phyloP scores from a whole-genome alignment of 2,113 vertebrate species.

The Megalops atlanticus region DNA sequence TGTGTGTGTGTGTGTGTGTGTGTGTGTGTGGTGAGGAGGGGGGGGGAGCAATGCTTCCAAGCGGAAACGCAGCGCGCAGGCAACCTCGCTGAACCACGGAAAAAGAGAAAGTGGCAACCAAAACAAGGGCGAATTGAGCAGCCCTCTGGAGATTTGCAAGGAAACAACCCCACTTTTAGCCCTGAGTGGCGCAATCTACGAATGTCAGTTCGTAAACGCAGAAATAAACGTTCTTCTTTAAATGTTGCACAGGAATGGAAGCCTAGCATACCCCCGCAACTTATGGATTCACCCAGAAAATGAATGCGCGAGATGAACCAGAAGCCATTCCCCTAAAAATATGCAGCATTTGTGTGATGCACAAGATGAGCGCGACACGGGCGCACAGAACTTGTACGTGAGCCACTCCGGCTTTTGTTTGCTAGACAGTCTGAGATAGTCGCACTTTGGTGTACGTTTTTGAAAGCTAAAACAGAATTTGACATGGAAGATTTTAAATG shows the following conservation, averaged over 20 bases:
- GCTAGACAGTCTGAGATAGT: slow-evolving; percentile 43
- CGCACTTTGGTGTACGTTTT: slow-evolving; percentile 32
- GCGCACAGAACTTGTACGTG: slow-evolving; percentile 31
- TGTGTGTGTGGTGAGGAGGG: not conserved
- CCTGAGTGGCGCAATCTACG: slow-evolving; percentile 9
- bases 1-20: too few species aligned
- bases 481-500: not conserved
- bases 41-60: slow-evolving; percentile 65
- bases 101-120: slow-evolving; percentile 81
- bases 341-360: slow-evolving; percentile 31
- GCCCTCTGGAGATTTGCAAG: slow-evolving; percentile 70
- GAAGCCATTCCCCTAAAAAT: not conserved
- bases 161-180: slow-evolving; percentile 49
- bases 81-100: slow-evolving; percentile 74
- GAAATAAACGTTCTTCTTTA: slow-evolving; percentile 31
- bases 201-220: slow-evolving; percentile 16
- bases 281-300: slow-evolving; percentile 47
- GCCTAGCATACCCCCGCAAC: slow-evolving; percentile 37
- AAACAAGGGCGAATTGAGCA: slow-evolving; percentile 83
- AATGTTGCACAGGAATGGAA: slow-evolving; percentile 25
- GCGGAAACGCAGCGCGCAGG: slow-evolving; percentile 76
- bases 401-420: slow-evolving; percentile 47
- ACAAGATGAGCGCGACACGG: slow-evolving; percentile 21
- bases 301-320: slow-evolving; percentile 37
- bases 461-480: slow-evolving; percentile 41